These are phyloP conservation scores for Eristalis arbustorum DNA, from an alignment of 2,888 invertebrate genomes.

Conservation along the genomic window DNA sequence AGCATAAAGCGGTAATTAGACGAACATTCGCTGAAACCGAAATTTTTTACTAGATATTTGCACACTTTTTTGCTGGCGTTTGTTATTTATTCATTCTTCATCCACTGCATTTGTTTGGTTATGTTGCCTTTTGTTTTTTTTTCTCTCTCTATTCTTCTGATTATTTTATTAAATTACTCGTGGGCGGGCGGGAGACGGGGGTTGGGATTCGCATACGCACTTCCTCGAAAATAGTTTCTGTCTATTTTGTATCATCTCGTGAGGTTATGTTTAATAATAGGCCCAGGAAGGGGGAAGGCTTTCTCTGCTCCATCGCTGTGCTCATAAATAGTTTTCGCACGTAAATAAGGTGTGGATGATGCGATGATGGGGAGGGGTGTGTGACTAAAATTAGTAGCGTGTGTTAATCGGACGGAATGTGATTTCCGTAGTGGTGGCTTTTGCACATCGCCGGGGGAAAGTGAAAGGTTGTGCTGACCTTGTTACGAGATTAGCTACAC, in stretches of 20 bases:
- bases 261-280: background rate
- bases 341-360: background rate
- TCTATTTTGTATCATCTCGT: background rate
- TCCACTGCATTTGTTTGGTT: slow-evolving; percentile 68
- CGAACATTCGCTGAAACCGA: slow-evolving; percentile 57
- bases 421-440: too few relatives aligned
- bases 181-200: background rate
- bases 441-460: background rate
- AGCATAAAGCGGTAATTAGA: slow-evolving; percentile 81
- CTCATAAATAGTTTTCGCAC: background rate
- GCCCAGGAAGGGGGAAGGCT: background rate
- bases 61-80: slow-evolving; percentile 70
- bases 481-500: too few relatives aligned
- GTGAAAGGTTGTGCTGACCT: too few relatives aligned
- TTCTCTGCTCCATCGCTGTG: background rate
- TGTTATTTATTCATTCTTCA: slow-evolving; percentile 62
- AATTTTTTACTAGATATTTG: slow-evolving; percentile 68
- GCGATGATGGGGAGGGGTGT: background rate
- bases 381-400: background rate
- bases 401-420: background rate
- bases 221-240: background rate
- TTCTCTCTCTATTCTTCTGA: slow-evolving; percentile 75
- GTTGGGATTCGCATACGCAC: background rate
- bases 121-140: slow-evolving; percentile 39
- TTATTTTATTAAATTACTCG: background rate